Evolutionary conservation across 2,888 invertebrate genomes (phyloP).

Genomic region (Subacronicta megacephala): DNA sequence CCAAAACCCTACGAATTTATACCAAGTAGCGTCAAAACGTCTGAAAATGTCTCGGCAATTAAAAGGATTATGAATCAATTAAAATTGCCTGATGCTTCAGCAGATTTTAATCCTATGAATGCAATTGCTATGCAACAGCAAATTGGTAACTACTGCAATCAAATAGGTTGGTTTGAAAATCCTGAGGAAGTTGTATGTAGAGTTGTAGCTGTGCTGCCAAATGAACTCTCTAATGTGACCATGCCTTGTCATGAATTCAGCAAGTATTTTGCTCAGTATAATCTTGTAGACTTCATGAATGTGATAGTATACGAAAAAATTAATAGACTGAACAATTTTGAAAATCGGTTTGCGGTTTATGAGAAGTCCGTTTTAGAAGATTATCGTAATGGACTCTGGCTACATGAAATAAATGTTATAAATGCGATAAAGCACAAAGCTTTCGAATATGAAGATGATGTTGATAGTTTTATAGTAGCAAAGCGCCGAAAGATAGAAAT

Average conservation of each 20-base stretch:
- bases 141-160: conserved; percentile 85
- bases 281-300: conserved; percentile 89
- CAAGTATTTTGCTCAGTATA: conserved; percentile 77
- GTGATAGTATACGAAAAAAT: conserved; percentile 89
- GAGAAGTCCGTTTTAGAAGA: conserved; percentile 86
- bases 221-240: conserved; percentile 76
- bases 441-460: conserved; percentile 76
- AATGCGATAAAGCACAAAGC: conserved; percentile 77
- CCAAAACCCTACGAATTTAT: conserved; percentile 92
- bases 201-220: conserved; percentile 81
- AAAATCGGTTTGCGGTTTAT: conserved; percentile 89
- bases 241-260: conserved; percentile 77
- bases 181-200: conserved; percentile 85
- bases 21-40: conserved; percentile 89
- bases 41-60: conserved; percentile 84
- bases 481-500: conserved; percentile 83
- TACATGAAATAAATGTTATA: conserved; percentile 82
- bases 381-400: conserved; percentile 90
- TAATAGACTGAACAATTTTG: conserved; percentile 79
- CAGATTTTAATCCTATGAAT: conserved; percentile 81
- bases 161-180: conserved; percentile 85
- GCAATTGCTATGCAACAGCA: conserved; percentile 81
- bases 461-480: conserved; percentile 75
- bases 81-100: conserved; percentile 85
- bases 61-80: conserved; percentile 87